phyloP scores from a whole-genome alignment of 2,797 vertebrate genomes.

The Sorex maritimensis region DNA sequence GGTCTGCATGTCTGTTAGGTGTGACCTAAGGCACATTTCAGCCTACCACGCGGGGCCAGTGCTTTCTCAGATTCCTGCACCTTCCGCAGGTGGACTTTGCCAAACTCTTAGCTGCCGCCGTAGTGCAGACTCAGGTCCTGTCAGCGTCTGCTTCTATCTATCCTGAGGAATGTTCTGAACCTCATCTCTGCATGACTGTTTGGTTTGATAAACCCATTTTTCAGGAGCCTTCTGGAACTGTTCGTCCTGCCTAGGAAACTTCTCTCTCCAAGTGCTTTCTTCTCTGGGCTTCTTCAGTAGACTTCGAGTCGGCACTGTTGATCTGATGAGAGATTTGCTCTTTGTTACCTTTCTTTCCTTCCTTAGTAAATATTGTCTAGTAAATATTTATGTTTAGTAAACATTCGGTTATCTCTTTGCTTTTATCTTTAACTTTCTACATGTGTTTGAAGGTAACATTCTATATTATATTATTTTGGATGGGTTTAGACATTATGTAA shows the following conservation, averaged over 20 bases:
- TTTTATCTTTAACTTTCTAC: constrained; percentile 50
- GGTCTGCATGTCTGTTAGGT: not conserved
- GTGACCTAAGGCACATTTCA: not conserved
- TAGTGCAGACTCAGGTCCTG: too few species aligned
- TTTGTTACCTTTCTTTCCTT: constrained; percentile 6
- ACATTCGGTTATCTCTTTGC: constrained; percentile 11
- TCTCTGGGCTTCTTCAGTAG: not conserved
- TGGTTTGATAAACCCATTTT: not conserved
- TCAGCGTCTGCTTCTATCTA: not conserved
- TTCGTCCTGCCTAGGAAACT: not conserved
- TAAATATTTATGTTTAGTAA: constrained; percentile 15
- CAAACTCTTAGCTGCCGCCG: not conserved
- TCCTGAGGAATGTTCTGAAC: not conserved
- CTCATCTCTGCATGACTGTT: not conserved
- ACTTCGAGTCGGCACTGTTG: not conserved
- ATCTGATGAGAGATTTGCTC: not conserved
- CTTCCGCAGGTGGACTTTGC: not conserved
- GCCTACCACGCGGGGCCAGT: not conserved
- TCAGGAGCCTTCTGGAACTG: not conserved
- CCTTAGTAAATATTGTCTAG: not conserved
- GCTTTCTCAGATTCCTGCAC: not conserved
- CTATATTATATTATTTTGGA: constrained; percentile 21
- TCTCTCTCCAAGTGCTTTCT: not conserved
- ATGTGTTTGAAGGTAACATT: not conserved
- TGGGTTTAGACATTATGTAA: constrained; percentile 33